These are phyloP conservation scores for Formica aserva DNA, from an alignment of 2,888 invertebrate genomes.

Conservation along the genomic window DNA sequence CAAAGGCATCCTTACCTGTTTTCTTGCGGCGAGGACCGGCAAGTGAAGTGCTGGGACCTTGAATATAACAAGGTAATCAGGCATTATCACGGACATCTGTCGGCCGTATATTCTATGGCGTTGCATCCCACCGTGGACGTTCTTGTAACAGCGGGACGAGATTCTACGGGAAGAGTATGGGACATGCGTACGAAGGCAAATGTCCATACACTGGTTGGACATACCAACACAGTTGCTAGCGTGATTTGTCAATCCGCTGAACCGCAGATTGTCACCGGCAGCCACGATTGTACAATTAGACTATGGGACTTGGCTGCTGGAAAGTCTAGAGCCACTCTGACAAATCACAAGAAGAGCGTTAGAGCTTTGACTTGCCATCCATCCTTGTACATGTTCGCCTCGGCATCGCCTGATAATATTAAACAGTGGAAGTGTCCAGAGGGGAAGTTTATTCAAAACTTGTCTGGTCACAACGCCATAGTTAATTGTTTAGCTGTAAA, in stretches of 20 bases:
- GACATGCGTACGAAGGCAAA: conserved; percentile 99
- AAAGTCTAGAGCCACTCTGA: conserved; percentile 96
- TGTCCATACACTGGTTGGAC: conserved; percentile 96
- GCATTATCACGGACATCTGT: conserved; percentile 97
- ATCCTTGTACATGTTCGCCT: conserved; percentile 96
- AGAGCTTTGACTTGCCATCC: conserved; percentile 93
- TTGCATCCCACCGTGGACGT: conserved; percentile 98
- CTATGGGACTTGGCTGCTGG: conserved; percentile 99
- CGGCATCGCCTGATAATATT: conserved; percentile 99
- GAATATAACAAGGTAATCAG: conserved; percentile 99
- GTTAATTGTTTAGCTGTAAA: conserved; percentile 98
- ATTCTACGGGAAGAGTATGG: conserved; percentile 99
- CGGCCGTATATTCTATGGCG: conserved; percentile 94
- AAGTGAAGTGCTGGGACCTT: conserved; percentile 99
- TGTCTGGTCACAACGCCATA: conserved; percentile 97
- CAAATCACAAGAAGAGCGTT: conserved; percentile 99
- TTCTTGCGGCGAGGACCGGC: conserved; percentile 99
- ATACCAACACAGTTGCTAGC: conserved; percentile 98
- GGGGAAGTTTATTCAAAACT: conserved; percentile 98
- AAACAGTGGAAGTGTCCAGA: conserved; percentile 99
- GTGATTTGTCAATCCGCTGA: conserved; percentile 96
- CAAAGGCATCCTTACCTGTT: conserved; percentile 96
- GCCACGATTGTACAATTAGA: conserved; percentile 98
- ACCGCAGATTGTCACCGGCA: conserved; percentile 97
- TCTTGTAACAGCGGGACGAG: conserved; percentile 94